A percentile compares a stretch with the other conserved stretches of the same genome.
phyloP scores from a whole-genome alignment of 2,888 invertebrate species.

The Yponomeuta sedellus region DNA sequence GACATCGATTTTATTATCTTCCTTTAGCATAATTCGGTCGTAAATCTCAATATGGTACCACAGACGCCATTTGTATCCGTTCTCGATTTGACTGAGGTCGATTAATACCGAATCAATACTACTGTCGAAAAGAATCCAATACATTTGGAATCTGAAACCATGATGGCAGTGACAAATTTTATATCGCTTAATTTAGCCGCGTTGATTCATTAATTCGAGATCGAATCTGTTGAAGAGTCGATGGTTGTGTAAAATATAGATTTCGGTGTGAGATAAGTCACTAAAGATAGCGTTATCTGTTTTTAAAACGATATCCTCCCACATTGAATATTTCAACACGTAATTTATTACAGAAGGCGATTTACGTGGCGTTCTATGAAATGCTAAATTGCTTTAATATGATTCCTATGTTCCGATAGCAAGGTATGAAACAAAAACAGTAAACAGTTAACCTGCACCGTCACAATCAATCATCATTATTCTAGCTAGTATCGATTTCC shows the following conservation, averaged over 20 bases:
- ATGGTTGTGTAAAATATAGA: slow-evolving; percentile 3
- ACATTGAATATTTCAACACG: not conserved
- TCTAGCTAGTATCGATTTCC: slow-evolving; percentile 30
- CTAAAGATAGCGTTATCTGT: not conserved
- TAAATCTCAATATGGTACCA: slow-evolving; percentile 41
- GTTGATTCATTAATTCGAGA: slow-evolving; percentile 11
- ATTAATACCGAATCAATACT: slow-evolving; percentile 42
- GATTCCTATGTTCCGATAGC: not conserved
- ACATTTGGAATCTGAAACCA: not conserved
- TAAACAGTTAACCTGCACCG: not conserved
- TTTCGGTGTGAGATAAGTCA: not conserved
- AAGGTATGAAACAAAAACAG: slow-evolving; percentile 1
- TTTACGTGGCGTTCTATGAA: not conserved
- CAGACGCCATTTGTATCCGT: slow-evolving; percentile 39
- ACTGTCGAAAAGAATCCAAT: slow-evolving; percentile 11
- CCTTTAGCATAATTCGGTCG: slow-evolving; percentile 43
- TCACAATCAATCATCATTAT: slow-evolving; percentile 28
- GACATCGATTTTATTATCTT: slow-evolving; percentile 46
- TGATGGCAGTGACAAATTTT: slow-evolving; percentile 13
- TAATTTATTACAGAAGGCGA: not conserved
- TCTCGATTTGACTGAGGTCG: slow-evolving; percentile 38
- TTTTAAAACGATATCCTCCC: not conserved
- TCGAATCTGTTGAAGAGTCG: slow-evolving; percentile 15
- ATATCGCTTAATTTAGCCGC: slow-evolving; percentile 15
- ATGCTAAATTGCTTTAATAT: not conserved